Evolutionary conservation across 2,888 invertebrate genomes (phyloP), one percentile per base, ranked within the genome.

Genomic region (Congeria kusceri): DNA sequence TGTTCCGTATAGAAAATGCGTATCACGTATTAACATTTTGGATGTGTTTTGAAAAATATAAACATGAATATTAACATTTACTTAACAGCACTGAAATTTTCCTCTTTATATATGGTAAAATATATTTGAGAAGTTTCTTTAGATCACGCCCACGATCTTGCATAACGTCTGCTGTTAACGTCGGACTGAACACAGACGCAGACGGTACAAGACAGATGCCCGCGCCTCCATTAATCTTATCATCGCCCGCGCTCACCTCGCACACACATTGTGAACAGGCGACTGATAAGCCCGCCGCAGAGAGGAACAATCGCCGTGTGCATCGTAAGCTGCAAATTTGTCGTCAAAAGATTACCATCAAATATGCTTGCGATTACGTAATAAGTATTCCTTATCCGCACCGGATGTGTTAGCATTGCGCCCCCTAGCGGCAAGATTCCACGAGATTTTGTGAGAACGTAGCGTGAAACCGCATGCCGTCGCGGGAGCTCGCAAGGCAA

Each of bases 241-340:
- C n/a, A 7, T n/a, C 44, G 20, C 44, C 18, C 46, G 63, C 23
- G 23, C 27, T 13, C 64, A n/a, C 49, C 20, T 27, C 32, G n/a
- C 58, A 20, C 39, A 39, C 39, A 39, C 39, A 39, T 39, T 39
- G 39, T 39, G 39, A 39, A 39, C 39, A 39, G 39, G 47, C 28
- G 29, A 64, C 71, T 72, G 63, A 72, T 72, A 63, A 58, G 65
- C 53, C 20, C 53, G 20, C 25, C 53, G 9, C 13, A 5, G 25
- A 20, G 3, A 9, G 1, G 25, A 25, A 53, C 53, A 53, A 53
- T 53, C 25, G 5, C 53, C 23, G 9, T 53, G 47, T 58, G 23
- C 23, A 58, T 56, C 63, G 58, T 63, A 64, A n/a, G 25, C 29
- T 61, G 66, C 32, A 65, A 74, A 74, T 74, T 74, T 67, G 65